phyloP scores from a whole-genome alignment of 2,888 invertebrate species.

The Tetropium fuscum region DNA sequence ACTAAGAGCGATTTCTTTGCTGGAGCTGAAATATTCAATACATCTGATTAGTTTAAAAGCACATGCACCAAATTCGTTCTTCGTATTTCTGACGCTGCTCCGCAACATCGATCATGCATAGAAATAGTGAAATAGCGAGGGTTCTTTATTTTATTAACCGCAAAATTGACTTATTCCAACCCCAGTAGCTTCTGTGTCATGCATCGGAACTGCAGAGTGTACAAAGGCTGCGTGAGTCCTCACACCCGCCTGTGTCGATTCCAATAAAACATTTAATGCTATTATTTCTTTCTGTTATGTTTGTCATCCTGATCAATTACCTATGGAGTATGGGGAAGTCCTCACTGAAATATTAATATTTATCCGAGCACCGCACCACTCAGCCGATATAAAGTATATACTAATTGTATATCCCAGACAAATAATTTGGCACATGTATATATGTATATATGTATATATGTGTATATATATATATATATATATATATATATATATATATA shows the following conservation, averaged over 20 bases:
- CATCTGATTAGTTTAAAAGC: slow-evolving; percentile 52
- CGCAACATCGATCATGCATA: slow-evolving; percentile 53
- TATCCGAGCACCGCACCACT: neutral
- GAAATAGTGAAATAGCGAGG: slow-evolving; percentile 48
- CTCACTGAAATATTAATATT: slow-evolving; percentile 20
- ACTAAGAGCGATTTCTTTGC: slow-evolving; percentile 49
- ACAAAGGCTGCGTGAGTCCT: slow-evolving; percentile 12
- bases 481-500: no score
- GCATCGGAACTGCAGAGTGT: slow-evolving; percentile 34
- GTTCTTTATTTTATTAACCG: slow-evolving; percentile 56
- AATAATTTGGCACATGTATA: neutral
- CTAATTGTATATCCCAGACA: neutral
- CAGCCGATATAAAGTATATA: neutral
- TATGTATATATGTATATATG: no score
- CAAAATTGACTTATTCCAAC: slow-evolving; percentile 52
- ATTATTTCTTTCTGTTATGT: slow-evolving; percentile 40
- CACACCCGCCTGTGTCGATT: slow-evolving; percentile 31
- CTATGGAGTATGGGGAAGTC: slow-evolving; percentile 13
- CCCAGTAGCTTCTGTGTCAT: slow-evolving; percentile 30
- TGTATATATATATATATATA: no score
- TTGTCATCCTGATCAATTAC: slow-evolving; percentile 31
- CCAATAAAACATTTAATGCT: slow-evolving; percentile 41
- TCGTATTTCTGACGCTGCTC: slow-evolving; percentile 24
- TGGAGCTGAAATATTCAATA: slow-evolving; percentile 51
- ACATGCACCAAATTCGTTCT: slow-evolving; percentile 37